These are phyloP conservation scores for Cephonodes hylas DNA, from an alignment of 2,888 invertebrate species.

Conservation along the genomic window DNA sequence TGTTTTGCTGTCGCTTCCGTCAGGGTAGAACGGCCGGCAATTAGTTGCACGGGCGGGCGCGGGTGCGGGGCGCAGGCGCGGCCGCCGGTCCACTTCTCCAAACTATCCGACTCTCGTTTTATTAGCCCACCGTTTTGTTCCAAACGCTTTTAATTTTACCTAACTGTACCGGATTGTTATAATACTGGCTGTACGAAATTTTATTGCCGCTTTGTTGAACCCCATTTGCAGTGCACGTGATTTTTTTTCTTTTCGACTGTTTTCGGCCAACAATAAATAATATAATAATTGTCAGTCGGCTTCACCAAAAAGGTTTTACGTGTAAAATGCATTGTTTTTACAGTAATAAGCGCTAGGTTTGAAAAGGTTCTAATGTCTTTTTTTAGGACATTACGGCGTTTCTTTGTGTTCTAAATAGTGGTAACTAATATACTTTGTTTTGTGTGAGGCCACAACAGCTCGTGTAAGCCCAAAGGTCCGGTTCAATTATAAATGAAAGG, in stretches of 20 bases:
- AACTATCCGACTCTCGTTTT: conserved; percentile 50
- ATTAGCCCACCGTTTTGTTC: conserved; percentile 31
- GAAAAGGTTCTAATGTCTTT: not conserved
- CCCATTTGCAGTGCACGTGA: not conserved
- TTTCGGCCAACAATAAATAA: not conserved
- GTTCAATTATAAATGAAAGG: conserved; percentile 3
- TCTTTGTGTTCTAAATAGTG: not conserved
- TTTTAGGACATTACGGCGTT: not conserved
- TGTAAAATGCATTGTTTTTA: not conserved
- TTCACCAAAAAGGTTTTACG: not conserved
- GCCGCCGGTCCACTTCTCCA: conserved; percentile 64
- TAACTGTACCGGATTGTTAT: conserved; percentile 40
- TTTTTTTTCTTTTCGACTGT: not conserved
- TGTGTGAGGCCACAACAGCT: not conserved
- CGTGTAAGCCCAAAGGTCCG: not conserved
- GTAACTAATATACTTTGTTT: not conserved
- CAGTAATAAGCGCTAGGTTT: conserved; percentile 2
- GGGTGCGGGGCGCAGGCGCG: conserved; percentile 18
- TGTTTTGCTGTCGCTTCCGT: conserved; percentile 56
- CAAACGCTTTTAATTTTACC: conserved; percentile 22
- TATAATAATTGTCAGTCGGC: not conserved
- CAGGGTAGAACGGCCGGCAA: conserved; percentile 53
- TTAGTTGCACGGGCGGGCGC: conserved; percentile 58
- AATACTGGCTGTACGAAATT: conserved; percentile 30
- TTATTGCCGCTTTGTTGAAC: conserved; percentile 22